Percentiles rank a stretch among this genome's conserved stretches.
Evolutionary conservation across 2,888 invertebrate genomes (phyloP).

Genomic region (Pammene fasciana): DNA sequence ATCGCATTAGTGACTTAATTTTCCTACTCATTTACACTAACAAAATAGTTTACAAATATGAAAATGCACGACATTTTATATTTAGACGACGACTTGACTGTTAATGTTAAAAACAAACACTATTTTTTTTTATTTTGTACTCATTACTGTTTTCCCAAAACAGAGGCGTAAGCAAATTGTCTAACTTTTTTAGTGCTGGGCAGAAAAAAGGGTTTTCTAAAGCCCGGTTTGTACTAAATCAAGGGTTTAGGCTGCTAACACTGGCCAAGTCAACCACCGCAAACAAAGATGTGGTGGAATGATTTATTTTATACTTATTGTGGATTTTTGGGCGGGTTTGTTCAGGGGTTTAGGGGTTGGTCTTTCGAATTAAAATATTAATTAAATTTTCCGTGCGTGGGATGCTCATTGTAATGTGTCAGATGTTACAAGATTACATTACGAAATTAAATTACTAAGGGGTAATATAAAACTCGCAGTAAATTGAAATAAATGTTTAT

Average conservation of each 20-base stretch:
- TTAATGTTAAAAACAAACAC: slow-evolving; percentile 2
- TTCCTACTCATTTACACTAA: background rate
- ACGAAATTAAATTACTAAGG: background rate
- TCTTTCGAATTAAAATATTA: slow-evolving; percentile 15
- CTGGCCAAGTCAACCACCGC: slow-evolving; percentile 11
- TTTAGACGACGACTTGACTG: background rate
- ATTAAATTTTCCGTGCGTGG: slow-evolving; percentile 21
- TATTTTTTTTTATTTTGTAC: slow-evolving; percentile 18
- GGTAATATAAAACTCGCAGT: background rate
- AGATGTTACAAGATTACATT: slow-evolving; percentile 13
- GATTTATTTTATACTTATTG: slow-evolving; percentile 21
- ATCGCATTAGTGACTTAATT: too few species aligned
- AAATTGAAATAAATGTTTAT: too few species aligned
- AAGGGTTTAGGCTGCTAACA: slow-evolving; percentile 29
- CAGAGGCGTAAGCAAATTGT: background rate
- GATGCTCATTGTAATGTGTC: slow-evolving; percentile 2
- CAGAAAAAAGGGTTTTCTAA: slow-evolving; percentile 34
- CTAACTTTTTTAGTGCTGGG: slow-evolving; percentile 16
- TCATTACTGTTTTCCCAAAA: too few species aligned
- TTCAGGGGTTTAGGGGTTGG: slow-evolving; percentile 17
- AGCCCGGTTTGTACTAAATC: slow-evolving; percentile 35
- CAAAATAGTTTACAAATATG: background rate
- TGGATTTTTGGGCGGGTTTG: slow-evolving; percentile 12
- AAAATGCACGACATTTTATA: slow-evolving; percentile 10
- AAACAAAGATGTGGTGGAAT: slow-evolving; percentile 33